Conservation (phyloP, 2,113 vertebrate genomes). For the Thamnophis sirtalis region DNA sequence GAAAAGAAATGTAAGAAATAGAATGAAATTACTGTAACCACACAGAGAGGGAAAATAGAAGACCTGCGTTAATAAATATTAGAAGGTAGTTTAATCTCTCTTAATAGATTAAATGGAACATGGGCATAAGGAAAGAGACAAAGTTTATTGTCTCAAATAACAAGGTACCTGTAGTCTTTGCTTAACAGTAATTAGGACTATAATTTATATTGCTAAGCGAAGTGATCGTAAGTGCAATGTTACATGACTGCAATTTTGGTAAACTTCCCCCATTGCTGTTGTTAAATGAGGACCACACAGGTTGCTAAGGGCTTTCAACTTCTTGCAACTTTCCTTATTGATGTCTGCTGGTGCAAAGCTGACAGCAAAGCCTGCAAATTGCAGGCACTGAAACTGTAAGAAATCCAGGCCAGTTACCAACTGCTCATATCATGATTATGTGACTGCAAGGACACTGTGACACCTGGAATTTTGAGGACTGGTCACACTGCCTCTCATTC, state of each 20-base stretch:
- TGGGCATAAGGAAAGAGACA: not conserved
- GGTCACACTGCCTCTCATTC: not conserved
- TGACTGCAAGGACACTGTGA: not conserved
- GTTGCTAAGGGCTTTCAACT: not conserved
- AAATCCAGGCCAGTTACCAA: not conserved
- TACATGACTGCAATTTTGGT: not conserved
- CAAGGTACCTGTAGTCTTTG: not conserved
- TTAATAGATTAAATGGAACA: not conserved
- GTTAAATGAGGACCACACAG: not conserved
- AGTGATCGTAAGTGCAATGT: not conserved
- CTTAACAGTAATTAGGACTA: not conserved
- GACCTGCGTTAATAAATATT: not conserved
- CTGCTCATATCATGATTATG: not conserved
- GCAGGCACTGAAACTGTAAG: not conserved
- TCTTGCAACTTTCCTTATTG: not conserved
- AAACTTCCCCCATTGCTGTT: not conserved
- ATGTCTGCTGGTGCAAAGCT: not conserved
- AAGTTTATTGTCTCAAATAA: not conserved
- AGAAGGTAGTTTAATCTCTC: not conserved
- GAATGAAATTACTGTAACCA: not conserved
- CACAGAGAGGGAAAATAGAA: not conserved
- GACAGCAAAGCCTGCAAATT: not conserved
- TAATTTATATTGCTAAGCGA: not conserved
- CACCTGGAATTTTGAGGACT: not conserved
- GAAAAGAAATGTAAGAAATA: not conserved